Evolutionary conservation across 2,113 vertebrate species (phyloP).

Genomic region (Acrocephalus arundinaceus): DNA sequence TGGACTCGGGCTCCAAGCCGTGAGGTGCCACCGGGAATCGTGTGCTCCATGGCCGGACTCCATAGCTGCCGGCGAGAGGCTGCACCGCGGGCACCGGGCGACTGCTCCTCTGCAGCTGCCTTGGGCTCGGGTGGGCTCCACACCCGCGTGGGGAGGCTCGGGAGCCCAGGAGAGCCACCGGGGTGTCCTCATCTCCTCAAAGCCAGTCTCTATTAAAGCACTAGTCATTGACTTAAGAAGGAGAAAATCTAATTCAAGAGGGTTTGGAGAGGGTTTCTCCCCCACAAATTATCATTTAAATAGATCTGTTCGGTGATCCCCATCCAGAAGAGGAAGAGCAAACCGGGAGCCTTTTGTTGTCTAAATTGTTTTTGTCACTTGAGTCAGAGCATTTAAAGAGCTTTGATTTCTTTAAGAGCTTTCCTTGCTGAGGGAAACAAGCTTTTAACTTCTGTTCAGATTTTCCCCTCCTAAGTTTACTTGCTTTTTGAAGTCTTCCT

Average conservation of each 20-base stretch:
- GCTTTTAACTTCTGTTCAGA: slow-evolving; percentile 31
- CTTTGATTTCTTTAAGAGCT: slow-evolving; percentile 53
- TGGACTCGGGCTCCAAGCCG: rapidly evolving
- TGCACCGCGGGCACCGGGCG: rapidly evolving
- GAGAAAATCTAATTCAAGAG: slow-evolving; percentile 36
- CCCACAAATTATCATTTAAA: slow-evolving; percentile 58
- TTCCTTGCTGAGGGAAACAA: background rate
- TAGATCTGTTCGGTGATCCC: slow-evolving; percentile 38
- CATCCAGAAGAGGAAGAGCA: slow-evolving; percentile 4
- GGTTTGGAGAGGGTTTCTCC: background rate
- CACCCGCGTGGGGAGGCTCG: rapidly evolving
- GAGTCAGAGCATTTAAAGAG: slow-evolving; percentile 37
- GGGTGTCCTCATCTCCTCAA: background rate
- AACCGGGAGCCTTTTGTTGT: slow-evolving; percentile 42
- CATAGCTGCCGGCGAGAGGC: background rate
- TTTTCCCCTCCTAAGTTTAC: background rate
- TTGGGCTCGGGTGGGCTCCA: background rate
- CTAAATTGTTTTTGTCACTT: slow-evolving; percentile 58
- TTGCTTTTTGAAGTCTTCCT: background rate
- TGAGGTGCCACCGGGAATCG: background rate
- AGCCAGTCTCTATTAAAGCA: background rate
- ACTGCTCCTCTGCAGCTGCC: background rate
- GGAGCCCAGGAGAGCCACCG: background rate
- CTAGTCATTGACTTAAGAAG: background rate
- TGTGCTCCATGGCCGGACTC: rapidly evolving